Conservation (phyloP, 2,113 vertebrate genomes). For the Spermophilus dauricus region DNA sequence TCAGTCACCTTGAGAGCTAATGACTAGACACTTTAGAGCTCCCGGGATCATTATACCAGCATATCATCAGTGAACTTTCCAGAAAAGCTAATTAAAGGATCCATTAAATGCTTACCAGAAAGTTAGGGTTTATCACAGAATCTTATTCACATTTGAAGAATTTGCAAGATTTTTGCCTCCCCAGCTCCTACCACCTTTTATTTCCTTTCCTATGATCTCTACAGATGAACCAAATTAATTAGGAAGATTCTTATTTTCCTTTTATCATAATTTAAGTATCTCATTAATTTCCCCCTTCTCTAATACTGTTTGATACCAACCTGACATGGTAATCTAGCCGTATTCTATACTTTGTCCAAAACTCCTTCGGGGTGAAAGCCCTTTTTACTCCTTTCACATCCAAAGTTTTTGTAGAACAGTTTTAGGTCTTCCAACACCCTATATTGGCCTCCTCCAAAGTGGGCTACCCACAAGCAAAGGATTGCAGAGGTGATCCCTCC, state of each 20-base stretch:
- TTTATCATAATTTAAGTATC: conserved; percentile 82
- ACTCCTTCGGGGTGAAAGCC: neutral
- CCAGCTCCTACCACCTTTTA: conserved; percentile 73
- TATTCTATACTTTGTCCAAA: neutral
- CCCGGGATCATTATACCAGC: conserved; percentile 88
- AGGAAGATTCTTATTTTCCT: conserved; percentile 80
- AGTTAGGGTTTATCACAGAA: conserved; percentile 85
- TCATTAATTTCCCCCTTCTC: conserved; percentile 79
- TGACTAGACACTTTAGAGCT: conserved; percentile 88
- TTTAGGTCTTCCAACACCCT: neutral
- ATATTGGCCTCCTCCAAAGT: neutral
- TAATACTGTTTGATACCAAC: conserved; percentile 72
- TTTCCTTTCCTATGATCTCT: conserved; percentile 81
- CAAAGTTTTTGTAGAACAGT: neutral
- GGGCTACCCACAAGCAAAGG: neutral
- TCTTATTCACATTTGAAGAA: conserved; percentile 84
- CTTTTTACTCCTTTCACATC: neutral
- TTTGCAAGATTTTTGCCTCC: conserved; percentile 81
- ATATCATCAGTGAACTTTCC: conserved; percentile 89
- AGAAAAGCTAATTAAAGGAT: conserved; percentile 90
- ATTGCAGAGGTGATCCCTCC: neutral
- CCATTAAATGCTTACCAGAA: conserved; percentile 89
- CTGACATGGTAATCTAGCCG: conserved; percentile 61
- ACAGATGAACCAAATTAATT: conserved; percentile 86
- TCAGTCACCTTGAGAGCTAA: conserved; percentile 87